Evolutionary conservation across 2,113 vertebrate genomes (phyloP), one percentile per base, ranked within the genome.

Genomic region (Xenopus borealis): DNA sequence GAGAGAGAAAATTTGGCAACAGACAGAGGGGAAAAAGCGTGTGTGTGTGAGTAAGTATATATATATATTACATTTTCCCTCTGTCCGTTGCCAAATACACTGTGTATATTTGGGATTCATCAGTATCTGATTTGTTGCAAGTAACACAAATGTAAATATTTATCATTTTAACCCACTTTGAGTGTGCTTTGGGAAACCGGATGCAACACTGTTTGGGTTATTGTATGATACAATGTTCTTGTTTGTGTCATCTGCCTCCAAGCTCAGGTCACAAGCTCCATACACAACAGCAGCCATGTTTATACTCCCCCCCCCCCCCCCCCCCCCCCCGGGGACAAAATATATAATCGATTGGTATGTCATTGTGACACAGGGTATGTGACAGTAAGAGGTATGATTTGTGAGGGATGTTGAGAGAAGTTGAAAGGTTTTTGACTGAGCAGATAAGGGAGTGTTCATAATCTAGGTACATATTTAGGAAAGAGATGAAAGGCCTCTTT

Each of bases 341-440:
- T 12, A 66, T 47, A 27, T 23, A 67, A 47, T 74, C 53, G 44
- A 67, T 13, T 74, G 64, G 64, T 61, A 61, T 74, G 65, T 65
- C 23, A 47, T 27, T 61, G 11, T 17, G 44, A 53, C 73, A 44
- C 57, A n/a, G 62, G 45, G 12, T 14, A 61, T 61, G 45, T 75
- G 72, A 75, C 72, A 75, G 72, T 44, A 9, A 62, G 58, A 75
- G 63, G 63, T 18, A 19, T 74, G 33, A 74, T 74, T 58, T 18
- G 30, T 13, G 53, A n/a, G 27, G 10, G 30, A 50, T 2, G 8
- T 12, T 8, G 17, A 40, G 18, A 69, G 17, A 55, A 69, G 52
- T 57, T 40, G 47, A 10, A 19, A 69, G 10, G 10, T 27, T 33
- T 69, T 18, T 18, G 18, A 33, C 18, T 72, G 30, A 12, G 40